A percentile compares a stretch with the other conserved stretches of the same genome.
Conservation (phyloP, 2,888 invertebrate genomes). For the Plagiodera versicolora region DNA sequence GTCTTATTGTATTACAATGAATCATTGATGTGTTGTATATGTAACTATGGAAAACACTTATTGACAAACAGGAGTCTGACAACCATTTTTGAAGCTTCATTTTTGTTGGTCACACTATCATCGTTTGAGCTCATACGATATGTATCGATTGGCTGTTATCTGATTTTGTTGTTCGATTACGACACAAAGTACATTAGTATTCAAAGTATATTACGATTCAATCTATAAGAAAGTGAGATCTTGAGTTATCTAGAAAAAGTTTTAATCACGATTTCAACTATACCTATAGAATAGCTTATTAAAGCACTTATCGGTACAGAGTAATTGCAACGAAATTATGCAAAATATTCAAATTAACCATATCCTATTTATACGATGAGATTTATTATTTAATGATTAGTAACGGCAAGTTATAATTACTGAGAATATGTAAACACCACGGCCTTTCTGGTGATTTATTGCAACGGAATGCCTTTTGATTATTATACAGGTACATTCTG, state of each 20-base stretch:
- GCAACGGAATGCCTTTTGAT: not conserved
- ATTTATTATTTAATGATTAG: constrained; percentile 1
- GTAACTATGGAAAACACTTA: too few relatives aligned
- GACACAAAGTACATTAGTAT: constrained; percentile 8
- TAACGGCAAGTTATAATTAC: not conserved
- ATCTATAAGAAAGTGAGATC: not conserved
- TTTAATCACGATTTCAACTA: constrained; percentile 5
- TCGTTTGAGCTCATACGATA: too few relatives aligned
- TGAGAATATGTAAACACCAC: not conserved
- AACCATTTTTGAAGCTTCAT: too few relatives aligned
- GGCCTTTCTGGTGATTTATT: constrained; percentile 12
- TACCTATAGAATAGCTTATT: not conserved
- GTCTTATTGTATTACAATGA: too few relatives aligned
- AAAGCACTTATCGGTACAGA: not conserved
- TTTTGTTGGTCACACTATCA: too few relatives aligned
- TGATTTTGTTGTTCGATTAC: too few relatives aligned
- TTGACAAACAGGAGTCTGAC: too few relatives aligned
- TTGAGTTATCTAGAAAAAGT: not conserved
- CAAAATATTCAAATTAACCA: constrained; percentile 12
- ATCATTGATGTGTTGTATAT: too few relatives aligned
- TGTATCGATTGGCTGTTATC: too few relatives aligned
- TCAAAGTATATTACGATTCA: not conserved
- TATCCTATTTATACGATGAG: not conserved
- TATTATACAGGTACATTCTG: not conserved
- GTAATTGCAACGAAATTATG: constrained; percentile 11